A percentile compares a stretch with the other conserved stretches of the same genome.
These are phyloP conservation scores for Dysdera silvatica DNA, from an alignment of 1,140 invertebrate species.

Conservation along the genomic window DNA sequence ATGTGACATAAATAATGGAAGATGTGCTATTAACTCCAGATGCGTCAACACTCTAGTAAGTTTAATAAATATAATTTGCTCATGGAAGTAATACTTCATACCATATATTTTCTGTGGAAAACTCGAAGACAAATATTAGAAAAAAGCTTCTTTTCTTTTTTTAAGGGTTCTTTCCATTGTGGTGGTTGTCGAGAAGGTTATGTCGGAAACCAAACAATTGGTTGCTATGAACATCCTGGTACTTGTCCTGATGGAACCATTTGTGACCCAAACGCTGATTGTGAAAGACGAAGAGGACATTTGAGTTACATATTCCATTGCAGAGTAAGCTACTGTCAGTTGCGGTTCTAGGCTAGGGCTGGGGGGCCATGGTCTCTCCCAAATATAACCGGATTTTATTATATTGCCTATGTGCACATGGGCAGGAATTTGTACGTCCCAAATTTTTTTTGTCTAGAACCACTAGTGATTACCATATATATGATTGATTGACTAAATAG, in stretches of 20 bases:
- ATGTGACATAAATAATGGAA: constrained; percentile 66
- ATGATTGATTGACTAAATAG: no score
- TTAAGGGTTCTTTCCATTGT: constrained; percentile 59
- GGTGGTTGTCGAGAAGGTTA: constrained; percentile 52
- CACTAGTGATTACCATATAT: no score
- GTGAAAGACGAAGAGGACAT: constrained; percentile 49
- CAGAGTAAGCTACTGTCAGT: constrained; percentile 50
- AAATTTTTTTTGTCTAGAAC: no score
- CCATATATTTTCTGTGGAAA: background rate
- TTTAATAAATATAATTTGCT: constrained; percentile 2
- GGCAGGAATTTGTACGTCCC: no score
- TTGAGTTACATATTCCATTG: constrained; percentile 50
- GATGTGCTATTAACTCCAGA: constrained; percentile 64
- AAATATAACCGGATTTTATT: no score
- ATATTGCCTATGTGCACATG: no score
- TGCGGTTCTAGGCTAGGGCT: no score
- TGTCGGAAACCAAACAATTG: constrained; percentile 60
- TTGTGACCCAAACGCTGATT: constrained; percentile 65
- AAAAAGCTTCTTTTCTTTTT: no score
- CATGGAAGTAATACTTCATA: background rate
- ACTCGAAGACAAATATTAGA: no score
- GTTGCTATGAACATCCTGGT: constrained; percentile 53
- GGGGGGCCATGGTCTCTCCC: background rate
- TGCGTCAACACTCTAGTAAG: constrained; percentile 67
- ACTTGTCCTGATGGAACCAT: constrained; percentile 61